Percentiles rank a stretch among this genome's conserved stretches.
Evolutionary conservation across 1,140 invertebrate genomes (phyloP).

Genomic region (Atta colombica): DNA sequence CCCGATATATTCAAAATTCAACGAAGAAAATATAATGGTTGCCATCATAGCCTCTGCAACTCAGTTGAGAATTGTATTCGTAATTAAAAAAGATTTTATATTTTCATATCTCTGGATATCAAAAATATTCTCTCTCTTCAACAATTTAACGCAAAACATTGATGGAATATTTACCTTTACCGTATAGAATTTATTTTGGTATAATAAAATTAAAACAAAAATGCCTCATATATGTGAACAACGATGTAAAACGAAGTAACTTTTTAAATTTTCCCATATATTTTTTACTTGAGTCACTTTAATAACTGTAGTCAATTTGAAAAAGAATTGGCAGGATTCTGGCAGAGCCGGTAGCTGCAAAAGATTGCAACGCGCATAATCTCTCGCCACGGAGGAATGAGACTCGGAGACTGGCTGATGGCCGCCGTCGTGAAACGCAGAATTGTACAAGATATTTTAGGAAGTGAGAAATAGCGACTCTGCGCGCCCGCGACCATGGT

Average conservation of each 20-base stretch:
- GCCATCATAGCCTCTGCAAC: neutral
- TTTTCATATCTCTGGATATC: neutral
- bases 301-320: neutral
- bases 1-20: slow-evolving; percentile 54
- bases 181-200: neutral
- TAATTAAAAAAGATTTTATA: slow-evolving; percentile 18
- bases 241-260: slow-evolving; percentile 6
- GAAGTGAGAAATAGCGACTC: slow-evolving; percentile 41
- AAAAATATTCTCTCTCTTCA: slow-evolving; percentile 31
- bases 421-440: slow-evolving; percentile 13
- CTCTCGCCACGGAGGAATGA: neutral
- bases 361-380: slow-evolving; percentile 48
- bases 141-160: slow-evolving; percentile 36
- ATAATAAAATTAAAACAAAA: slow-evolving; percentile 29
- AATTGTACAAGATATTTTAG: slow-evolving; percentile 59
- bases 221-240: neutral
- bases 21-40: slow-evolving; percentile 45
- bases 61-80: neutral
- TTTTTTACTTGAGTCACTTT: neutral
- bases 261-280: neutral
- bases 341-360: neutral
- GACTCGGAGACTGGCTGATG: neutral
- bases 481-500: neutral
- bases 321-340: neutral
- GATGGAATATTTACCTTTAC: neutral